phyloP scores from a whole-genome alignment of 2,888 invertebrate species.

The Drosophila ezoana region DNA sequence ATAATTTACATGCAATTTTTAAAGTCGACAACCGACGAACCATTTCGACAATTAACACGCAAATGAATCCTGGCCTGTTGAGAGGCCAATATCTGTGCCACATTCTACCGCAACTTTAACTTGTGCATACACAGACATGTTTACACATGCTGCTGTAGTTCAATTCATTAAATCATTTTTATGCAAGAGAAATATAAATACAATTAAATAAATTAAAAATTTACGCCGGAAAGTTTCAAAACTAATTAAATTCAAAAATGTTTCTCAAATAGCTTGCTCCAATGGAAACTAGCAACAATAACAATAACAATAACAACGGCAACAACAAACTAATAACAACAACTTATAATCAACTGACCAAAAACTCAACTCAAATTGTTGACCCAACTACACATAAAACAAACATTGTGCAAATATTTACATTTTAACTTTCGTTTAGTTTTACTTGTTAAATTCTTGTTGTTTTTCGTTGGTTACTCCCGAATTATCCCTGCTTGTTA shows the following conservation, averaged over 20 bases:
- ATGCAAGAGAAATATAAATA: constrained; percentile 2
- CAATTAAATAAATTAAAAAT: constrained; percentile 42
- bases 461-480: constrained; percentile 36
- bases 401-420: constrained; percentile 69
- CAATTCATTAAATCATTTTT: constrained; percentile 8
- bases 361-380: constrained; percentile 42
- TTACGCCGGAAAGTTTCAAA: background rate
- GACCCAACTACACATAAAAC: constrained; percentile 44
- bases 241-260: constrained; percentile 28
- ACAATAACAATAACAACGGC: constrained; percentile 19
- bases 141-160: background rate
- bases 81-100: constrained; percentile 20
- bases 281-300: constrained; percentile 17
- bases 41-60: constrained; percentile 59
- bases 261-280: background rate
- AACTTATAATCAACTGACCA: constrained; percentile 60
- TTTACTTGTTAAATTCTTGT: constrained; percentile 29
- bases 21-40: constrained; percentile 45
- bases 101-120: constrained; percentile 18
- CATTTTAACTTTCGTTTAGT: constrained; percentile 63
- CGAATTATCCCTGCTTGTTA: constrained; percentile 36
- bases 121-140: constrained; percentile 4
- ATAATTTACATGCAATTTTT: constrained; percentile 65
- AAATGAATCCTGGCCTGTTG: constrained; percentile 35
- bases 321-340: constrained; percentile 11